phyloP scores from a whole-genome alignment of 92 coral and sea anemone genomes.

The Palythoa caribaeorum region DNA sequence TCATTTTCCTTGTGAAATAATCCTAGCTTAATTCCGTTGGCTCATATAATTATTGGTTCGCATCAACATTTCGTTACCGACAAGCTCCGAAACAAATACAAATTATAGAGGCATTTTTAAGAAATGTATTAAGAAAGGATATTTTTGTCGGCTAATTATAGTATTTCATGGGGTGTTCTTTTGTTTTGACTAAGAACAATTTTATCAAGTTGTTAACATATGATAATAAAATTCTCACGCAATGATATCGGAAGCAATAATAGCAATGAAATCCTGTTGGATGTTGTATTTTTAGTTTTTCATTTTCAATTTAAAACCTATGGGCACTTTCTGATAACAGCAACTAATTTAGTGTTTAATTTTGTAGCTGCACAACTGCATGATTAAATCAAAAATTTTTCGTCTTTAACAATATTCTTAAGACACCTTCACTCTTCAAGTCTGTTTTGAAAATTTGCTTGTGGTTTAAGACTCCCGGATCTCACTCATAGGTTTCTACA shows the following conservation, averaged over 20 bases:
- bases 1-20: not conserved
- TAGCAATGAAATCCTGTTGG: not conserved
- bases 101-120: not conserved
- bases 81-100: not conserved
- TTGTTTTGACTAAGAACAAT: slow-evolving; percentile 18
- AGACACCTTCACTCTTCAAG: too few species aligned
- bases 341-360: too few species aligned
- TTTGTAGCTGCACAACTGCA: too few species aligned
- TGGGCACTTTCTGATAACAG: not conserved
- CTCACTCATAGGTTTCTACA: too few species aligned
- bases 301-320: not conserved
- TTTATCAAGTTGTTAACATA: slow-evolving; percentile 1
- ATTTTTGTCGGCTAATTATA: not conserved
- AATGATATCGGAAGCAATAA: slow-evolving; percentile 9
- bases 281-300: not conserved
- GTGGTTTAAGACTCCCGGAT: too few species aligned
- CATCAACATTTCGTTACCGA: not conserved
- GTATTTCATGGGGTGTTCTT: not conserved
- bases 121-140: not conserved
- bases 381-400: too few species aligned
- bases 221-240: slow-evolving; percentile 10
- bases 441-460: too few species aligned
- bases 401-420: too few species aligned
- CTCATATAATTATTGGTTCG: not conserved
- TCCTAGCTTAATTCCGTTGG: not conserved